Percentiles rank a stretch among this genome's conserved stretches.
Evolutionary conservation across 2,797 vertebrate genomes (phyloP).

Genomic region (Sorex maritimensis): DNA sequence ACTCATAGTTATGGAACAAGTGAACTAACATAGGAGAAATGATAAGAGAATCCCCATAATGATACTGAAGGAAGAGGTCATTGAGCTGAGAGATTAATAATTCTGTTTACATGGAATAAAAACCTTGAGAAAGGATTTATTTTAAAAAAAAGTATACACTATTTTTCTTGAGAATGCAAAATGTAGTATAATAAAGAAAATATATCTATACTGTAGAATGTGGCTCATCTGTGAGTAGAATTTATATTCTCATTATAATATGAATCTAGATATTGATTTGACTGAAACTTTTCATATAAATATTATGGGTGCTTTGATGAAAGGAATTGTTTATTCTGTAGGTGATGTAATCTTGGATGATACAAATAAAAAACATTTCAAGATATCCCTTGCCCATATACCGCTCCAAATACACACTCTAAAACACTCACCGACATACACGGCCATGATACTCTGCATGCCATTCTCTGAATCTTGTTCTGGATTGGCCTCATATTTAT

Average conservation of each 20-base stretch:
- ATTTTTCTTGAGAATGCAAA: no score
- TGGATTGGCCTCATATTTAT: no score
- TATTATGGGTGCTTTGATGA: not conserved
- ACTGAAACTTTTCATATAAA: not conserved
- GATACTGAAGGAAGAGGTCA: not conserved
- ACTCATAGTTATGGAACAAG: not conserved
- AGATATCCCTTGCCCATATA: not conserved
- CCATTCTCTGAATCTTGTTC: no score
- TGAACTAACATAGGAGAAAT: not conserved
- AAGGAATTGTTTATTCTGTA: not conserved
- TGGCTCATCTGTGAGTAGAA: not conserved
- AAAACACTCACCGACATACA: no score
- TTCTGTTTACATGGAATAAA: no score
- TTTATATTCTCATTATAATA: not conserved
- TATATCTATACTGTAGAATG: not conserved
- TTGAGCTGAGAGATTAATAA: no score
- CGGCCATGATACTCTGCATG: no score
- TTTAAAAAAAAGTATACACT: no score
- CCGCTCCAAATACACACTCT: no score
- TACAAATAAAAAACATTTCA: not conserved
- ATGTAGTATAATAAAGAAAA: not conserved
- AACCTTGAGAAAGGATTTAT: no score
- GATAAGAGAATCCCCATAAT: not conserved
- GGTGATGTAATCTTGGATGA: no score
- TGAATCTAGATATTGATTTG: not conserved